Evolutionary conservation across 1,140 invertebrate genomes (phyloP).

Genomic region (Probaryconus sp.): DNA sequence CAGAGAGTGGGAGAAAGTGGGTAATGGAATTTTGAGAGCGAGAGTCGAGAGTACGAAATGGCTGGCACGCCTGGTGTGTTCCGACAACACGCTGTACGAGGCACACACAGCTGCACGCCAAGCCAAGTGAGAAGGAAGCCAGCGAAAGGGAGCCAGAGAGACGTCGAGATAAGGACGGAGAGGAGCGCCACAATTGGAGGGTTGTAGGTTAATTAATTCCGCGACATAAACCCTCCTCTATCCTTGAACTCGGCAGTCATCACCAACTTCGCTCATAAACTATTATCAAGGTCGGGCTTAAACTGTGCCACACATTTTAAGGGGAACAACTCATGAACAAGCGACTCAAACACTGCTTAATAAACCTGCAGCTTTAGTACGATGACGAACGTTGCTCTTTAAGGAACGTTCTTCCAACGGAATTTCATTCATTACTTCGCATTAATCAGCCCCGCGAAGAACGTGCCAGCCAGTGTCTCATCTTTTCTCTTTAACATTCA

Average conservation of each 20-base stretch:
- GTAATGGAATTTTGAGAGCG: conserved; percentile 76
- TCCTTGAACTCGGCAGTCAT: conserved; percentile 61
- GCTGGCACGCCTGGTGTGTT: conserved; percentile 67
- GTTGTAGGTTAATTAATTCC: conserved; percentile 77
- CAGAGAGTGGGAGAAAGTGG: conserved; percentile 58
- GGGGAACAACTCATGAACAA: conserved; percentile 63
- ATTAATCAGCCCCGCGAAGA: background rate
- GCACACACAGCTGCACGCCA: conserved; percentile 22
- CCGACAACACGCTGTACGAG: conserved; percentile 26
- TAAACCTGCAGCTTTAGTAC: conserved; percentile 45
- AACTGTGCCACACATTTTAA: conserved; percentile 75
- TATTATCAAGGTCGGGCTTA: conserved; percentile 76
- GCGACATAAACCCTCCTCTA: conserved; percentile 71
- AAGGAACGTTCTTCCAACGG: conserved; percentile 8
- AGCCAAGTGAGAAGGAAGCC: conserved; percentile 45
- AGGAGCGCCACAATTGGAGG: conserved; percentile 58
- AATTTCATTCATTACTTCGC: conserved; percentile 34
- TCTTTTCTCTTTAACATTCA: too few species aligned
- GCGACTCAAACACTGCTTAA: conserved; percentile 55
- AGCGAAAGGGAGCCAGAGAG: conserved; percentile 43
- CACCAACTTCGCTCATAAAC: conserved; percentile 71
- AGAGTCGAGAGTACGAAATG: conserved; percentile 73
- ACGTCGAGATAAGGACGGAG: conserved; percentile 55
- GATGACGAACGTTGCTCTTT: conserved; percentile 39
- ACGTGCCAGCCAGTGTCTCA: too few species aligned